phyloP scores from a whole-genome alignment of 2,888 invertebrate species.

The Lepidocyrtinus sp. region DNA sequence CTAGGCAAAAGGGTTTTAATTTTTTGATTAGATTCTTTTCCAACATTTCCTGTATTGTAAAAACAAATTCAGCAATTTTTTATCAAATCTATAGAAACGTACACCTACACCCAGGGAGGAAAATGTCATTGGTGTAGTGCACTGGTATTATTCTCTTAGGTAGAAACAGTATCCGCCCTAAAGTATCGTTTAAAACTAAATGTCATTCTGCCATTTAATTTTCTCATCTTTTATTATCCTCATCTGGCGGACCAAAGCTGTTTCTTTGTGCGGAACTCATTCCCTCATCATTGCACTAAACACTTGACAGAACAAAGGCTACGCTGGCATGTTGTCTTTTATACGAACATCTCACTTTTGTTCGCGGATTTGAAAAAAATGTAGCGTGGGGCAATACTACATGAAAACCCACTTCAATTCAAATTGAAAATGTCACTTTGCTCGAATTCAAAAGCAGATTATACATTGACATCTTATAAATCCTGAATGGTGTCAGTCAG shows the following conservation, averaged over 20 bases:
- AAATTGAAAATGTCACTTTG: constrained; percentile 12
- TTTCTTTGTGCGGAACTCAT: constrained; percentile 6
- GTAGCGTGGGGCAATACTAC: neutral
- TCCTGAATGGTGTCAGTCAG: constrained; percentile 10
- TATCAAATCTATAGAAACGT: neutral
- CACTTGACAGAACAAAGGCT: constrained; percentile 26
- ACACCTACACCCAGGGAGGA: neutral
- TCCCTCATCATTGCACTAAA: constrained; percentile 14
- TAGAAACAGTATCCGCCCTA: constrained; percentile 8
- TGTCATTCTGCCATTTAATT: constrained; percentile 22
- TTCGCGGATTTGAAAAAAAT: neutral
- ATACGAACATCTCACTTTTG: constrained; percentile 14
- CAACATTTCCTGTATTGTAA: constrained; percentile 15
- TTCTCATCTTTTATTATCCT: constrained; percentile 2
- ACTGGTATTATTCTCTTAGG: no score
- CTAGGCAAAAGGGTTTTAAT: constrained; percentile 6
- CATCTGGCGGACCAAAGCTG: neutral
- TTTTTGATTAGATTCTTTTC: constrained; percentile 1
- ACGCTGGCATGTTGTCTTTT: constrained; percentile 9
- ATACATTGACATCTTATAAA: no score
- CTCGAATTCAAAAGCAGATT: constrained; percentile 1
- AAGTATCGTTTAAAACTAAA: constrained; percentile 6
- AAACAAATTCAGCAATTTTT: neutral
- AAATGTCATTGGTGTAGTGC: neutral
- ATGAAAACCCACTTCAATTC: constrained; percentile 18